A percentile compares a stretch with the other conserved stretches of the same genome.
These are phyloP conservation scores for Spatulosminthurus flaviceps DNA, from an alignment of 2,888 invertebrate genomes.

Conservation along the genomic window DNA sequence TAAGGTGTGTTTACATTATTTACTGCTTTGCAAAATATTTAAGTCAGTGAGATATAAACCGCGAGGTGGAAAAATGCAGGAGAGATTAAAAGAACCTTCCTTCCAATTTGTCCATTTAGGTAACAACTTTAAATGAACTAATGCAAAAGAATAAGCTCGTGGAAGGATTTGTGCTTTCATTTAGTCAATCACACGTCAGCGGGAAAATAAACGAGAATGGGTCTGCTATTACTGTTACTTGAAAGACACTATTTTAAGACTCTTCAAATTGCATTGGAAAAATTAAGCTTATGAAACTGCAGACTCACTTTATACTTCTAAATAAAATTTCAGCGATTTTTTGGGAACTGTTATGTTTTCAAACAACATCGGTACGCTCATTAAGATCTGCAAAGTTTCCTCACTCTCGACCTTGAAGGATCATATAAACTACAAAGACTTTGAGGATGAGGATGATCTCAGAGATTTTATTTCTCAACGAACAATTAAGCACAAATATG, in stretches of 20 bases:
- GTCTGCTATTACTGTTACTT: background rate
- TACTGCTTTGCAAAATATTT: too few relatives aligned
- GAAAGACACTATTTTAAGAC: background rate
- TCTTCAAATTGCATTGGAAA: background rate
- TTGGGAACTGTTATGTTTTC: conserved; percentile 8
- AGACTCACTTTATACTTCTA: background rate
- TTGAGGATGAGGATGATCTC: background rate
- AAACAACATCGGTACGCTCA: background rate
- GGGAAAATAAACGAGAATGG: background rate
- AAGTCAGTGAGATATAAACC: too few relatives aligned
- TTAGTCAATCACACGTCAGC: background rate
- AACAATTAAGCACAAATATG: background rate
- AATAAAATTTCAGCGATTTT: background rate
- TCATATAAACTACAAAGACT: background rate
- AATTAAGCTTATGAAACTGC: background rate
- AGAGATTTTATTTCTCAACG: too few relatives aligned
- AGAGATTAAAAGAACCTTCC: background rate
- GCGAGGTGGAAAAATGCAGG: too few relatives aligned
- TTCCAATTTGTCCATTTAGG: background rate
- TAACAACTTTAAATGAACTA: background rate
- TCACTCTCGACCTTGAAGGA: background rate
- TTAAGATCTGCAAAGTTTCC: background rate
- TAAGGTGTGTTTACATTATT: background rate
- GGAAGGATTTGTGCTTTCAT: background rate
- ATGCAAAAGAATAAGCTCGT: background rate